Evolutionary conservation across 1,140 invertebrate species (phyloP).

Genomic region (Oryctes rhinoceros): DNA sequence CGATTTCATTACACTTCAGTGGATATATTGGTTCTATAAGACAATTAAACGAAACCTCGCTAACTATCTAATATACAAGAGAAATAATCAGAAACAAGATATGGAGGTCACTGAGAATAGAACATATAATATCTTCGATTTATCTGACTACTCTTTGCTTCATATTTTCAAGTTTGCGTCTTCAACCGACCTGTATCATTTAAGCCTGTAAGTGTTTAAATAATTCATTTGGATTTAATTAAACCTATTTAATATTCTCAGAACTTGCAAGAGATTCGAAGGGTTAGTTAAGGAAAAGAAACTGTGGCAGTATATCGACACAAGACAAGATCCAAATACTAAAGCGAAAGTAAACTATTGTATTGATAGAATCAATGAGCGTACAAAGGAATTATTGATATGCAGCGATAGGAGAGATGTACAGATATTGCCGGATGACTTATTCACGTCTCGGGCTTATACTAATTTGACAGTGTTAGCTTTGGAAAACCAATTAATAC

Average conservation of each 20-base stretch:
- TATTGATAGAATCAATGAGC: conserved; percentile 46
- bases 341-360: conserved; percentile 49
- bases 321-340: conserved; percentile 46
- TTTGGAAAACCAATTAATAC: conserved; percentile 51
- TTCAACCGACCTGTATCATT: conserved; percentile 49
- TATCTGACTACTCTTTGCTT: conserved; percentile 48
- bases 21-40: too few relatives aligned
- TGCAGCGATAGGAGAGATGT: conserved; percentile 44
- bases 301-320: conserved; percentile 52
- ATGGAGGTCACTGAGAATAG: background rate
- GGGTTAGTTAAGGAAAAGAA: conserved; percentile 47
- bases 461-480: conserved; percentile 51
- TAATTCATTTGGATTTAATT: conserved; percentile 5
- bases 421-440: conserved; percentile 41
- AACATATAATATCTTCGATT: conserved; percentile 43
- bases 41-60: too few relatives aligned
- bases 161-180: conserved; percentile 51
- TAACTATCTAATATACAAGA: too few relatives aligned
- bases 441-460: conserved; percentile 37
- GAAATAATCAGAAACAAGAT: background rate
- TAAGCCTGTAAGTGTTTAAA: conserved; percentile 46
- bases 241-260: conserved; percentile 41
- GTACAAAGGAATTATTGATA: conserved; percentile 49
- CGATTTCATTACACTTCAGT: background rate
- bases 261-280: conserved; percentile 50